A percentile compares a stretch with the other conserved stretches of the same genome.
Conservation (phyloP, 2,888 invertebrate genomes). For the Tyria jacobaeae region DNA sequence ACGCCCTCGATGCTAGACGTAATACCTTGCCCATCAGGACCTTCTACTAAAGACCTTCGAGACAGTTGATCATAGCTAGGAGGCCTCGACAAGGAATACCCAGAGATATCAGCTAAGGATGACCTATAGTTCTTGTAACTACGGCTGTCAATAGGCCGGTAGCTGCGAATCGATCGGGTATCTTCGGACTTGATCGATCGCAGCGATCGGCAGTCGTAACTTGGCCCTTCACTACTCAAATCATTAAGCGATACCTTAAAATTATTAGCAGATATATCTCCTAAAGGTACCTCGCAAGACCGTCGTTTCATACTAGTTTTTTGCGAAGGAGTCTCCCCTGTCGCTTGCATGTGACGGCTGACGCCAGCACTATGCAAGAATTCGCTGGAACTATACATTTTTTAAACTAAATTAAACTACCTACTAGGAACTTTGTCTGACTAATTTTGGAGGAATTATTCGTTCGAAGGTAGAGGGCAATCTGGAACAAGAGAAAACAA, state of each 20-base stretch:
- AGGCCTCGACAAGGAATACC: conserved; percentile 71
- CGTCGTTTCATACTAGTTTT: conserved; percentile 82
- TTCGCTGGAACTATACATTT: conserved; percentile 82
- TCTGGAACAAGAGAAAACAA: conserved; percentile 75
- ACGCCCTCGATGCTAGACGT: conserved; percentile 85
- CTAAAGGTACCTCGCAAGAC: conserved; percentile 81
- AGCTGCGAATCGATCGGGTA: conserved; percentile 66
- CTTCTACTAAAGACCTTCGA: conserved; percentile 77
- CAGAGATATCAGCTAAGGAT: conserved; percentile 75
- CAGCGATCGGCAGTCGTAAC: conserved; percentile 75
- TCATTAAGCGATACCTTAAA: conserved; percentile 82
- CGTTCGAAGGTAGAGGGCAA: conserved; percentile 62
- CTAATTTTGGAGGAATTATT: conserved; percentile 81
- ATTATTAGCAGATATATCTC: conserved; percentile 79
- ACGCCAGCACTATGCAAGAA: conserved; percentile 82
- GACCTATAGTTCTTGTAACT: conserved; percentile 81
- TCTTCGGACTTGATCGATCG: conserved; percentile 77
- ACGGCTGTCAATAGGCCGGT: conserved; percentile 78
- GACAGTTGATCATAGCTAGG: conserved; percentile 82
- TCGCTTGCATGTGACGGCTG: conserved; percentile 82
- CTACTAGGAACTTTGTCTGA: conserved; percentile 82
- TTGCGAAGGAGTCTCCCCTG: conserved; percentile 80
- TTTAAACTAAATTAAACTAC: conserved; percentile 65
- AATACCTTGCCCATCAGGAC: conserved; percentile 69
- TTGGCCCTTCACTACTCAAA: conserved; percentile 69